Percentiles rank a stretch among this genome's conserved stretches.
Conservation (phyloP, 2,888 invertebrate genomes). For the Seira musarum region DNA sequence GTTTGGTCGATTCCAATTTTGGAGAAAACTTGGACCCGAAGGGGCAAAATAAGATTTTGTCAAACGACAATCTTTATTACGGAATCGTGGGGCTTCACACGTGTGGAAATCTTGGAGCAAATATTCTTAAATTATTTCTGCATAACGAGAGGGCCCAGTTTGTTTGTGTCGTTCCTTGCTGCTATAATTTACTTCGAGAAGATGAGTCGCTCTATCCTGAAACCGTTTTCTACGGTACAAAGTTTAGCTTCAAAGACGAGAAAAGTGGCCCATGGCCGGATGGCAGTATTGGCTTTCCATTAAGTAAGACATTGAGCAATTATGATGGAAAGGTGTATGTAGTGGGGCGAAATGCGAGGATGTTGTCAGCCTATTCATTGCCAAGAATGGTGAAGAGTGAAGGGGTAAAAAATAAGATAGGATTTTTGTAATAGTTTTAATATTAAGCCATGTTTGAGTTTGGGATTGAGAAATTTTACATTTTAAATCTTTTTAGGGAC, state of each 20-base stretch:
- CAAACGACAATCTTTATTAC: constrained; percentile 55
- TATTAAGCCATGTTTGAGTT: too few relatives aligned
- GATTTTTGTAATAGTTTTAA: too few relatives aligned
- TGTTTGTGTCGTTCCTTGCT: constrained; percentile 89
- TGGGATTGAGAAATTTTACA: too few relatives aligned
- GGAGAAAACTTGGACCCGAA: neutral
- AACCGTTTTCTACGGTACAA: constrained; percentile 40
- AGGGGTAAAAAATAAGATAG: constrained; percentile 71
- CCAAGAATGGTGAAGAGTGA: constrained; percentile 78
- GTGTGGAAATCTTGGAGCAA: constrained; percentile 87
- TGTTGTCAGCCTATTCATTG: constrained; percentile 89
- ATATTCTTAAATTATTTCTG: constrained; percentile 81
- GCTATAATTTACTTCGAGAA: constrained; percentile 87
- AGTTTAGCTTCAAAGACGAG: neutral
- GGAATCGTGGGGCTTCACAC: constrained; percentile 85
- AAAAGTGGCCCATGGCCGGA: constrained; percentile 35
- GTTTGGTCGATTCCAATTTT: constrained; percentile 28
- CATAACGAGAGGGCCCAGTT: constrained; percentile 75
- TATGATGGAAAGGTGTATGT: constrained; percentile 72
- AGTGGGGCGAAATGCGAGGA: constrained; percentile 85
- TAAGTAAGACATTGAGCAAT: constrained; percentile 77
- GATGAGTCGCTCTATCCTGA: constrained; percentile 71
- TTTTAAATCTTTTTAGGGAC: constrained; percentile 55
- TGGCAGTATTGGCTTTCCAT: constrained; percentile 77
- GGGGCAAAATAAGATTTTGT: neutral